Evolutionary conservation across 2,797 vertebrate genomes (phyloP).

Genomic region (Leptoclinus maculatus): DNA sequence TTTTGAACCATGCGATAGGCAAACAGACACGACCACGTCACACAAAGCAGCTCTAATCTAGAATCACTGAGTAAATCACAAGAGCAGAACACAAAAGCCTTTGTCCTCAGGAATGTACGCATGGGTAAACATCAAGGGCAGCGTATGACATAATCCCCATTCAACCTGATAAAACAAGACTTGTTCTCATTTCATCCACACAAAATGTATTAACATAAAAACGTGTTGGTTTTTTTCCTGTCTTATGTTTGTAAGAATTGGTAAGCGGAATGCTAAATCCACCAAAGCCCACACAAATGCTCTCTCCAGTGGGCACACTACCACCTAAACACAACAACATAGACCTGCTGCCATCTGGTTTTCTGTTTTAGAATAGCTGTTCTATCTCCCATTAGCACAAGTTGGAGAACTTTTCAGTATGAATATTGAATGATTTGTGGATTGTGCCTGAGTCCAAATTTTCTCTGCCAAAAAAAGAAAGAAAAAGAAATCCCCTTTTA

Average conservation of each 20-base stretch:
- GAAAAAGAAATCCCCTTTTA: conserved; percentile 21
- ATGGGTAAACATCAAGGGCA: conserved; percentile 7
- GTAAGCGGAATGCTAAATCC: conserved; percentile 12
- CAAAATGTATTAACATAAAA: conserved; percentile 11
- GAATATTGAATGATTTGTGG: conserved; percentile 58
- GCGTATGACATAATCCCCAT: neutral
- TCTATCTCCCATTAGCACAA: conserved; percentile 21
- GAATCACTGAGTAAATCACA: neutral
- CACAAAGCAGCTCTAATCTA: neutral
- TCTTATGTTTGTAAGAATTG: neutral
- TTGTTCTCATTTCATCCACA: conserved; percentile 7
- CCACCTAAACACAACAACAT: conserved; percentile 42
- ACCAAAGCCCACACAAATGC: conserved; percentile 37
- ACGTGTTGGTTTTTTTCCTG: neutral
- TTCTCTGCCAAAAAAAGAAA: conserved; percentile 35
- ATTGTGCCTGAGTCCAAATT: conserved; percentile 48
- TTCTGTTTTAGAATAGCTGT: conserved; percentile 64
- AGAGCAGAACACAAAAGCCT: neutral
- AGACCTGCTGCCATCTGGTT: conserved; percentile 74
- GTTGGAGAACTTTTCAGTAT: conserved; percentile 43
- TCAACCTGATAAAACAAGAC: conserved; percentile 12
- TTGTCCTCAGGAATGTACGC: neutral
- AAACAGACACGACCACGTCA: conserved; percentile 5
- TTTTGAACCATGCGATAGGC: neutral
- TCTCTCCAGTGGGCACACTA: conserved; percentile 16